Conservation (phyloP, 2,888 invertebrate genomes). For the Dryomyza anilis region DNA sequence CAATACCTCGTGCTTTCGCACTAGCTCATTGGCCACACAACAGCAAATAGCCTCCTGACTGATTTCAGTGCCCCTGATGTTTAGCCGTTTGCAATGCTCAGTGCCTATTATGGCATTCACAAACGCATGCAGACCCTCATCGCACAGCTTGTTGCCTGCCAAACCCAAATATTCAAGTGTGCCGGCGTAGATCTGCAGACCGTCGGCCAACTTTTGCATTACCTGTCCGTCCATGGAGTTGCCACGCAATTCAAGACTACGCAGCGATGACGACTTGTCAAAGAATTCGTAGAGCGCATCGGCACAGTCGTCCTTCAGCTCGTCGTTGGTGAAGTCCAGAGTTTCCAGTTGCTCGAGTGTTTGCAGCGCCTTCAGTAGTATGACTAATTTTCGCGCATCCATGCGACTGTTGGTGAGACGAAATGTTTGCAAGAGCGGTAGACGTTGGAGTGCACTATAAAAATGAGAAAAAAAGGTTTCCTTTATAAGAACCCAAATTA, state of each 20-base stretch:
- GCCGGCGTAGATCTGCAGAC: conserved; percentile 25
- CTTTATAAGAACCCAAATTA: too few species aligned
- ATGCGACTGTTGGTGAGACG: conserved; percentile 51
- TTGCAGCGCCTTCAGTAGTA: conserved; percentile 39
- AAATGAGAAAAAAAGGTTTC: neutral
- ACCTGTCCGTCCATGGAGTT: conserved; percentile 39
- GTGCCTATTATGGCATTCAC: conserved; percentile 36
- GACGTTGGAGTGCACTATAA: conserved; percentile 39
- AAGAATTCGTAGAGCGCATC: conserved; percentile 41
- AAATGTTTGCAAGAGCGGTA: conserved; percentile 43
- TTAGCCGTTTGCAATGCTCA: conserved; percentile 39
- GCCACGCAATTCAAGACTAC: conserved; percentile 44
- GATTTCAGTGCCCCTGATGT: conserved; percentile 39
- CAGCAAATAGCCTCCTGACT: conserved; percentile 15
- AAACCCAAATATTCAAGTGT: conserved; percentile 46
- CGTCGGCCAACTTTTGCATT: conserved; percentile 31
- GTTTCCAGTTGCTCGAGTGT: conserved; percentile 39
- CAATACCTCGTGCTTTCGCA: conserved; percentile 41
- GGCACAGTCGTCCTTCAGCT: conserved; percentile 47
- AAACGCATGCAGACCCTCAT: conserved; percentile 37
- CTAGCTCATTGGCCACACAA: conserved; percentile 36
- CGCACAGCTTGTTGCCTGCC: conserved; percentile 45
- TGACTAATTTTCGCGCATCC: conserved; percentile 46
- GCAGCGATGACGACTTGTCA: conserved; percentile 34
- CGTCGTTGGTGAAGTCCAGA: conserved; percentile 50